Evolutionary conservation across 2,888 invertebrate species (phyloP), one percentile per base, ranked within the genome.

Genomic region (Julus scandinavius): DNA sequence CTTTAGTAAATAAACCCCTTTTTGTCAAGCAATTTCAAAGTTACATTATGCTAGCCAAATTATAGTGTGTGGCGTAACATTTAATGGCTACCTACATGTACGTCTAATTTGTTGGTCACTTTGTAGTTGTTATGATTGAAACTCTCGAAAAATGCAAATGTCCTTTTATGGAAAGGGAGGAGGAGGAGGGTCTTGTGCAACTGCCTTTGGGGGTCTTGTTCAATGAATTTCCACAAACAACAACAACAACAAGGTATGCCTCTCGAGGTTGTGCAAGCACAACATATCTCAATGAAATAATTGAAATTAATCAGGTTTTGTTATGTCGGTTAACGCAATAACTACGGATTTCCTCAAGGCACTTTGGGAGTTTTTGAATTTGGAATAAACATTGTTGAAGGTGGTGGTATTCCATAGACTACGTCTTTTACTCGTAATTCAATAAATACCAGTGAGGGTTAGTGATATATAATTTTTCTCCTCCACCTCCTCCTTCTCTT

Each of bases 281-380:
- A 29, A 9, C 49, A 9, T 49, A 49, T 4, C 29, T 20, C 72
- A 72, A 9, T 72, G 72, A 72, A 72, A 72, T 72, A 72, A 72
- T 72, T 29, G 72, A 20, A 72, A 72, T 72, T 72, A 72, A 29
- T 20, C 72, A 72, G 72, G 72, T 72, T 72, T 72, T 6, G 29
- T 72, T 72, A 72, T 72, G 72, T 72, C 72, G 72, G 72, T 29
- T 72, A 29, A 7, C 72, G 72, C 72, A 72, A 72, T 29, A 72
- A 72, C 4, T 2, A 29, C 20, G 29, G 72, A 72, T 29, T 72
- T 72, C 72, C 72, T 72, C 72, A 72, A 72, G 72, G 72, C 72
- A 29, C 29, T 72, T 72, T 72, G 72, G 72, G 72, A 72, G 72
- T 72, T 72, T 72, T 63, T 63, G 58, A 58, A 58, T 58, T 58